Evolutionary conservation across 2,797 vertebrate species (phyloP).

Genomic region (Pipistrellus nathusii): DNA sequence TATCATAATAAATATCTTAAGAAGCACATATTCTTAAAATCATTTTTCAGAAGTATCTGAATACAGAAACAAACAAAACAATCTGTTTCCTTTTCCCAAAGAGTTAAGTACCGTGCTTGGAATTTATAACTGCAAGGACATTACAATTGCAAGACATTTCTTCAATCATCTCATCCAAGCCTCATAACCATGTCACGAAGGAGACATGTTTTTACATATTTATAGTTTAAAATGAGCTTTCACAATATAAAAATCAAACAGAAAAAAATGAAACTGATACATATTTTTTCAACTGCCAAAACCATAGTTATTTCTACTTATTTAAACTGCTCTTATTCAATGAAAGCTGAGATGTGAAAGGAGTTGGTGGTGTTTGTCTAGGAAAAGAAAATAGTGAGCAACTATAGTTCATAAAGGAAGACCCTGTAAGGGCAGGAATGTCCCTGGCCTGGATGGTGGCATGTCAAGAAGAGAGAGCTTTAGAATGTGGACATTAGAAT

Average conservation of each 20-base stretch:
- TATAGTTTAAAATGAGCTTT: slow-evolving; percentile 25
- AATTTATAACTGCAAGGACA: neutral
- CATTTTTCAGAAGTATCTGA: slow-evolving; percentile 1
- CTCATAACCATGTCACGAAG: neutral
- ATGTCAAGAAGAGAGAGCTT: neutral
- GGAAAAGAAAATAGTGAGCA: neutral
- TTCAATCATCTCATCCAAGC: neutral
- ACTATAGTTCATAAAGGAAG: neutral
- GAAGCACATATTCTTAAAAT: neutral
- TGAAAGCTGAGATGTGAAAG: neutral
- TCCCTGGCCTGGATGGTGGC: neutral
- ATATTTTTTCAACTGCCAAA: neutral
- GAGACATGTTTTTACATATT: neutral
- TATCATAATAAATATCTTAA: neutral
- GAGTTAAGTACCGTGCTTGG: neutral
- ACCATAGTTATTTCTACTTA: neutral
- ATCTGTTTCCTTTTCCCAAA: neutral
- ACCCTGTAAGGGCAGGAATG: neutral
- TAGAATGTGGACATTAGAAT: neutral
- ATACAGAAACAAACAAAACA: neutral
- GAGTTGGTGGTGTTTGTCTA: neutral
- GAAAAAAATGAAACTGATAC: neutral
- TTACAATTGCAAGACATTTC: neutral
- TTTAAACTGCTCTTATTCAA: neutral
- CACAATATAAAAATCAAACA: slow-evolving; percentile 1